Evolutionary conservation across 35 echinoderm and acorn worm species (phyloP), one percentile per base, ranked within the genome.

Genomic region (Apostichopus japonicus): DNA sequence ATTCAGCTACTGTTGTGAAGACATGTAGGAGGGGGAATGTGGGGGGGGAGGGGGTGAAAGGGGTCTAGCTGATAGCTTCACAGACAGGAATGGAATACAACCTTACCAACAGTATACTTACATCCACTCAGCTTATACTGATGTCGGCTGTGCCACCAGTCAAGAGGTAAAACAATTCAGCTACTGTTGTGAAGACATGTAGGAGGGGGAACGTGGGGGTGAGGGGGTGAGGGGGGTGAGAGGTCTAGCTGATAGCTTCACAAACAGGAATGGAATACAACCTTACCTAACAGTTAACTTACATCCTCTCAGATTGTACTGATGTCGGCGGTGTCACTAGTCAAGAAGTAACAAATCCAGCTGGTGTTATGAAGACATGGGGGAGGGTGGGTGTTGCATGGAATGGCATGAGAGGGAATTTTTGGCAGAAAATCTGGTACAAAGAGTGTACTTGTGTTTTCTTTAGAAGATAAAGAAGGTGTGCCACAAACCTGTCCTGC

Each of bases 101-200:
- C 95, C 97, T 4, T 96, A 93, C 81, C 95, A 99, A 55, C 93
- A 99, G 44, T 99, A 99, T 76, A 93, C 90, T 5, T 99, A 99
- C 65, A 91, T 93, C 11, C 91, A 95, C 11, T 82, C 90, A 24
- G 97, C 95, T 10, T 99, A 95, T 72, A 99, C 97, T 23, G 92
- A 87, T 17, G 79, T 96, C 13, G 97, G 97, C 56, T 99, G 97
- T 86, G 91, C 95, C 24, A 77, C 79, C 25, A 99, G 97, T 79
- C 62, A 73, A 51, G 90, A 83, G 27, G 97, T 99, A 93, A 81
- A 17, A 8, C 24, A 1, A 27, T 78, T 23, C 19, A 78, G 1
- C 4, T 27, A 78, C 11, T 15, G 6, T 2, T n/a, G n/a, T n/a
- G n/a, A n/a, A n/a, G n/a, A n/a, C n/a, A n/a, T n/a, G n/a, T n/a